A percentile compares a stretch with the other conserved stretches of the same genome.
These are phyloP conservation scores for Terebella lapidaria DNA, from an alignment of 2,888 invertebrate species.

Conservation along the genomic window DNA sequence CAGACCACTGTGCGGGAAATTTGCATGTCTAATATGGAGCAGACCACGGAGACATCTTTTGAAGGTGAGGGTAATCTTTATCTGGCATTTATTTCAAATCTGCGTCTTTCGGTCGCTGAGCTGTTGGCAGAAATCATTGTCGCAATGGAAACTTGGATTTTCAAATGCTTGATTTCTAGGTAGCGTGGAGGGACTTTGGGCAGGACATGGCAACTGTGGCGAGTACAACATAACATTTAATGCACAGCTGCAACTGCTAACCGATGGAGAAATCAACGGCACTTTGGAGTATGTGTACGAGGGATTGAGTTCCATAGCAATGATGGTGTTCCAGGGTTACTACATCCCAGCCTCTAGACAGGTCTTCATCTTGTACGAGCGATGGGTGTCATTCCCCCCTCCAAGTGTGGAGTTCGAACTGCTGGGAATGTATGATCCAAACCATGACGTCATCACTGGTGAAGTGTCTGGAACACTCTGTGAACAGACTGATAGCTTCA, in stretches of 20 bases:
- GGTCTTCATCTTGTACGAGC: not conserved
- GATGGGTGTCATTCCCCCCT: not conserved
- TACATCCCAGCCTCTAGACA: not conserved
- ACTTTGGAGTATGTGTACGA: not conserved
- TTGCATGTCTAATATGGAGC: not conserved
- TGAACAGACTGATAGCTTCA: not conserved
- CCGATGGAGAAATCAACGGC: not conserved
- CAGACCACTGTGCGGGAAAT: not conserved
- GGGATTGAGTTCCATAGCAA: not conserved
- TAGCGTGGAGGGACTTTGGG: not conserved
- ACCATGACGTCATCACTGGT: not conserved
- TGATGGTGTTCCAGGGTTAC: not conserved
- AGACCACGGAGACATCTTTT: too few relatives aligned
- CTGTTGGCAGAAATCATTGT: too few relatives aligned
- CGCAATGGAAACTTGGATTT: too few relatives aligned
- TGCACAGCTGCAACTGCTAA: not conserved
- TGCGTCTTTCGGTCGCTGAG: too few relatives aligned
- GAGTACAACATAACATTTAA: not conserved
- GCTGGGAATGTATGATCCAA: not conserved
- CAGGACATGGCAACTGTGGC: not conserved
- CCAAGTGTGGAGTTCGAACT: not conserved
- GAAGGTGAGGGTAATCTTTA: too few relatives aligned
- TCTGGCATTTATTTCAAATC: too few relatives aligned
- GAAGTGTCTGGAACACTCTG: not conserved
- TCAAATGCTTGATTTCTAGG: too few relatives aligned